A percentile compares a stretch with the other conserved stretches of the same genome.
Conservation (phyloP, 2,888 invertebrate genomes). For the Lasioglossum marginatum region DNA sequence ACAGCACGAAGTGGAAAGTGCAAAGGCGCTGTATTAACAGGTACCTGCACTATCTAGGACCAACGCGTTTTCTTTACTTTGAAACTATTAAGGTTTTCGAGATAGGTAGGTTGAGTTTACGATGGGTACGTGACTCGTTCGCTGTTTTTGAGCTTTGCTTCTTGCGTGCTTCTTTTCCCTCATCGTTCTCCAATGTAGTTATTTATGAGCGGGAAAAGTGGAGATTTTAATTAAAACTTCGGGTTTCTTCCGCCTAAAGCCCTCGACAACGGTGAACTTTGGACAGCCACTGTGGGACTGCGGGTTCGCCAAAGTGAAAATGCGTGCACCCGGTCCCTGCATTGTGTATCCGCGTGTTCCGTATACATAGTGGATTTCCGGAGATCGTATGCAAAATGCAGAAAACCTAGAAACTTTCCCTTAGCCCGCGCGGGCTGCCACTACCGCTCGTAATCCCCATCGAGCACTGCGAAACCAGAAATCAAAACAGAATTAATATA, state of each 20-base stretch:
- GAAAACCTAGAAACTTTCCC: neutral
- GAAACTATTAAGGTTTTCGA: conserved; percentile 23
- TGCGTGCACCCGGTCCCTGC: neutral
- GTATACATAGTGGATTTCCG: neutral
- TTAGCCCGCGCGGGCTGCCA: neutral
- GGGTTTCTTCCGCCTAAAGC: neutral
- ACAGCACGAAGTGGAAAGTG: neutral
- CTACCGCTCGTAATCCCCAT: neutral
- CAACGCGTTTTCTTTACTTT: conserved; percentile 4
- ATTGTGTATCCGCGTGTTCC: neutral
- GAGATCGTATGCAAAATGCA: neutral
- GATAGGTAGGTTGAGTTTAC: neutral
- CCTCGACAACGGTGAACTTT: neutral
- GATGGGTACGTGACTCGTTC: conserved; percentile 9
- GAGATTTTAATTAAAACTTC: conserved; percentile 14
- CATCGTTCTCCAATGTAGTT: conserved; percentile 8
- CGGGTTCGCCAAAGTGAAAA: neutral
- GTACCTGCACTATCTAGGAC: conserved; percentile 11
- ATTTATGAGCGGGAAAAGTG: neutral
- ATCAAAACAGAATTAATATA: neutral
- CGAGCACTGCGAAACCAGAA: neutral
- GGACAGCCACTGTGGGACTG: neutral
- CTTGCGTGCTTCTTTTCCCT: conserved; percentile 12
- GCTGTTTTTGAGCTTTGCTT: conserved; percentile 2
- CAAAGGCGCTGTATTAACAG: neutral